A percentile compares a stretch with the other conserved stretches of the same genome.
These are phyloP conservation scores for Dyspetes luteomarginatus DNA, from an alignment of 2,888 invertebrate genomes.

Conservation along the genomic window DNA sequence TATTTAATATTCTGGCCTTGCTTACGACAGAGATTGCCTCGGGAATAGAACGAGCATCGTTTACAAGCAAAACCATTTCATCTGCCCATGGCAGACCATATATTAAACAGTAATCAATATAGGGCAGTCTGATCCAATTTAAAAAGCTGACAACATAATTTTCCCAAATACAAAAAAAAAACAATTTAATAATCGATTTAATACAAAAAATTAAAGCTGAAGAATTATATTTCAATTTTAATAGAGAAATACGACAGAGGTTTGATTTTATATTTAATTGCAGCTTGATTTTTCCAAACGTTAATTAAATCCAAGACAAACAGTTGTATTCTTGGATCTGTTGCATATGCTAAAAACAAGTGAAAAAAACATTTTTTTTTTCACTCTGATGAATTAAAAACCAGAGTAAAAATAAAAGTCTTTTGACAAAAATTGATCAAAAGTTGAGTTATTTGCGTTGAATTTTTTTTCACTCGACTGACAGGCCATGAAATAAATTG, in stretches of 20 bases:
- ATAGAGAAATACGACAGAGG: no score
- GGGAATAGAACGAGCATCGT: constrained; percentile 7
- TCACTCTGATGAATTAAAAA: no score
- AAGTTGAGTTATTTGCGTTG: not conserved
- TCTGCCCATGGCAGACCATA: not conserved
- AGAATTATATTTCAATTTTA: not conserved
- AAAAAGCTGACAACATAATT: not conserved
- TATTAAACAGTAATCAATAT: constrained; percentile 18
- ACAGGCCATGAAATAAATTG: constrained; percentile 2
- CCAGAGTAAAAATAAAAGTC: not conserved
- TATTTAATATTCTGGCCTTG: constrained; percentile 32
- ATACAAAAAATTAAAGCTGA: not conserved
- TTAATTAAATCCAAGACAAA: no score
- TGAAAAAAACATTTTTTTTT: no score
- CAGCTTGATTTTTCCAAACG: no score
- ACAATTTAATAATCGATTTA: not conserved
- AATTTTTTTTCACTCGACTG: not conserved
- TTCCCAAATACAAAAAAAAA: not conserved
- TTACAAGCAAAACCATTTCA: constrained; percentile 3
- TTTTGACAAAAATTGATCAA: not conserved
- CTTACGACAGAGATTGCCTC: not conserved
- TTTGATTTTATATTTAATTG: no score
- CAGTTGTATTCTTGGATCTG: no score
- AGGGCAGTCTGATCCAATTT: not conserved
- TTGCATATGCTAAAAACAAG: no score